phyloP scores from a whole-genome alignment of 1,140 invertebrate species.

The Brachionus calyciflorus region DNA sequence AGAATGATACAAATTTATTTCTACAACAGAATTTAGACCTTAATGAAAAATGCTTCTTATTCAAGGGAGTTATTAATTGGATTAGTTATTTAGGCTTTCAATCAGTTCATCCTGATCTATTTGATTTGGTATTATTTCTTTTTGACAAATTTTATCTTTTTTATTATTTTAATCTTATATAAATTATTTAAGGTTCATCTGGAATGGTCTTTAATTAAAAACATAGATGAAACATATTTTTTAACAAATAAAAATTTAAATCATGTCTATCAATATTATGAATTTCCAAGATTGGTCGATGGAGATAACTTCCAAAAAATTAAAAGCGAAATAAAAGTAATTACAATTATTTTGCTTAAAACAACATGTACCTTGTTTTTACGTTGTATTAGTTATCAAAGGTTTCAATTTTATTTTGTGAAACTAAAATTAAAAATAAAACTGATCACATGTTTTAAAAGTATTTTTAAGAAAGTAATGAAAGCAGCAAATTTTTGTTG shows the following conservation, averaged over 20 bases:
- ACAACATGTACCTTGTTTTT: too few species aligned
- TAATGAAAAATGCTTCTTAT: conserved; percentile 23
- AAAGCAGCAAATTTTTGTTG: too few species aligned
- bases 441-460: too few species aligned
- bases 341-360: too few species aligned
- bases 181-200: conserved; percentile 15
- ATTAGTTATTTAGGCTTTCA: conserved; percentile 31
- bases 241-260: conserved; percentile 40
- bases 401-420: too few species aligned
- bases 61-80: conserved; percentile 13
- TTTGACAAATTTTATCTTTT: not conserved
- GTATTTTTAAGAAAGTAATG: too few species aligned
- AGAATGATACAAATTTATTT: not conserved
- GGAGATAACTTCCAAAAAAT: conserved; percentile 6
- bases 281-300: conserved; percentile 18
- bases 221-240: conserved; percentile 43
- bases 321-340: conserved; percentile 24
- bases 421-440: too few species aligned
- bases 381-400: too few species aligned
- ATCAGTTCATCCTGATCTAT: not conserved
- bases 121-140: conserved; percentile 21
- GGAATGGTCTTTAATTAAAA: conserved; percentile 37
- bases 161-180: not conserved
- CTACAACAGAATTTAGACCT: not conserved
- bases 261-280: conserved; percentile 36